Conservation (phyloP, 2,797 vertebrate genomes). For the Silurus aristotelis region DNA sequence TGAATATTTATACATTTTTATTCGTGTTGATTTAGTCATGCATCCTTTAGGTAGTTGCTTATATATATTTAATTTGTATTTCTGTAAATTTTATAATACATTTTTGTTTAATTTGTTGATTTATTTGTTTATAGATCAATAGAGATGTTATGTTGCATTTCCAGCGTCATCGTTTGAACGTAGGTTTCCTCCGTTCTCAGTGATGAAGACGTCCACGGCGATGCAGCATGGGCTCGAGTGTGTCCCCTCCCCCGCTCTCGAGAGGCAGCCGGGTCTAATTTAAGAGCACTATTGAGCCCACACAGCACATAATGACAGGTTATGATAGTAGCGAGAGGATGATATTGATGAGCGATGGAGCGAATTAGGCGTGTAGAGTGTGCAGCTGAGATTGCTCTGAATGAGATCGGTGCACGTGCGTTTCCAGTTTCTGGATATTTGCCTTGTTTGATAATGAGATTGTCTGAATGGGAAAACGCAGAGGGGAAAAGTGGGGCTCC, state of each 20-base stretch:
- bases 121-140: no score
- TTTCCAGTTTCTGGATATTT: conserved; percentile 23
- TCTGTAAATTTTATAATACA: no score
- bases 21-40: no score
- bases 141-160: no score
- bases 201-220: conserved; percentile 2
- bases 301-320: conserved; percentile 37
- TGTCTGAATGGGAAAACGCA: neutral
- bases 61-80: no score
- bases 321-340: conserved; percentile 36
- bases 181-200: neutral
- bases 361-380: conserved; percentile 35
- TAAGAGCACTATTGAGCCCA: conserved; percentile 35
- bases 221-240: neutral
- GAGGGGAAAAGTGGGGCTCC: neutral
- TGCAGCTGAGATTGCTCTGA: conserved; percentile 30
- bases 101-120: no score
- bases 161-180: no score
- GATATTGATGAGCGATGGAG: conserved; percentile 47
- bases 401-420: conserved; percentile 25
- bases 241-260: conserved; percentile 13
- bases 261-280: conserved; percentile 32
- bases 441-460: conserved; percentile 37
- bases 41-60: no score
- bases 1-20: no score